Conservation (phyloP, 2,797 vertebrate genomes). For the Schizopygopsis malacanthus region DNA sequence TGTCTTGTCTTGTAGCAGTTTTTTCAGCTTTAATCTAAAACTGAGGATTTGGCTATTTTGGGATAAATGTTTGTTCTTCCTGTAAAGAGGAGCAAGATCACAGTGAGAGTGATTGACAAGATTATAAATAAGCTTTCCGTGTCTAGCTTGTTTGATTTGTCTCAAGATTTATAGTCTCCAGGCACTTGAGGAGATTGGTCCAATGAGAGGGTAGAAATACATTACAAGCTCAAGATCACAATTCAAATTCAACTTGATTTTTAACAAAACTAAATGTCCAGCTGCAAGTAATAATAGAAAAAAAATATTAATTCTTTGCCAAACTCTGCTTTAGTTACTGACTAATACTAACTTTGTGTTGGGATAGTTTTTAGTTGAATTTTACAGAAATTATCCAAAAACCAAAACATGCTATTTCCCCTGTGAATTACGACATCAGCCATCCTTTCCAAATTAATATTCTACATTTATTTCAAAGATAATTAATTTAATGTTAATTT, state of each 20-base stretch:
- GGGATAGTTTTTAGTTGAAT: no score
- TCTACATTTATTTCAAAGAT: background rate
- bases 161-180: slow-evolving; percentile 66
- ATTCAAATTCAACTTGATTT: background rate
- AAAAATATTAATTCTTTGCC: background rate
- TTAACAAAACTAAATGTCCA: background rate
- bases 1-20: background rate
- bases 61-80: background rate
- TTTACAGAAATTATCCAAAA: background rate
- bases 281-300: background rate
- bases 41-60: slow-evolving; percentile 8
- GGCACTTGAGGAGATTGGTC: slow-evolving; percentile 66
- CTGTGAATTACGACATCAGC: background rate
- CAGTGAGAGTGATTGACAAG: background rate
- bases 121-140: slow-evolving; percentile 13
- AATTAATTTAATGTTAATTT: background rate
- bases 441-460: background rate
- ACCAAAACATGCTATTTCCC: background rate
- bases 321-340: background rate
- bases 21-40: slow-evolving; percentile 10
- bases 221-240: slow-evolving; percentile 14
- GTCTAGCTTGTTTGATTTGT: slow-evolving; percentile 44
- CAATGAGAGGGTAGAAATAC: slow-evolving; percentile 59
- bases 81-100: background rate
- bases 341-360: background rate